Conservation (phyloP, 1,140 invertebrate genomes). For the Sinella curviseta region DNA sequence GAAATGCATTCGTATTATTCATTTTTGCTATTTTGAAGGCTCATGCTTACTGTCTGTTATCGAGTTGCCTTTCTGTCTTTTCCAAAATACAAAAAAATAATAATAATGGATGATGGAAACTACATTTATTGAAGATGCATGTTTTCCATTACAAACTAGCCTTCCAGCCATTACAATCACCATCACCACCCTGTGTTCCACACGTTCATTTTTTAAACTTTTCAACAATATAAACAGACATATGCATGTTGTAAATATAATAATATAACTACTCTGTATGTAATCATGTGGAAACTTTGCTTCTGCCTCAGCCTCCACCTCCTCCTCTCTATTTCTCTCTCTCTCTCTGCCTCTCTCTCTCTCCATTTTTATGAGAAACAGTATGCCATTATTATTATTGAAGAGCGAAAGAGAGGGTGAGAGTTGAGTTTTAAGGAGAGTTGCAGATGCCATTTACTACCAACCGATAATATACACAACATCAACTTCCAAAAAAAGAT, state of each 20-base stretch:
- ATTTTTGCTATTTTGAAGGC: background rate
- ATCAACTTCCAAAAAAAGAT: background rate
- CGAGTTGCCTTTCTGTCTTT: background rate
- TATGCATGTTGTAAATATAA: no score
- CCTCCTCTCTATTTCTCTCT: background rate
- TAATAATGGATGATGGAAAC: no score
- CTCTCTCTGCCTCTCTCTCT: background rate
- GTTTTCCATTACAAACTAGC: background rate
- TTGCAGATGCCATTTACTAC: background rate
- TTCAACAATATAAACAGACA: background rate
- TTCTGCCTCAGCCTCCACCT: no score
- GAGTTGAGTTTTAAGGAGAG: background rate
- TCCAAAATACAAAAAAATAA: background rate
- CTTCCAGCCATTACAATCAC: background rate
- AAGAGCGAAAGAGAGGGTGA: conserved; percentile 2
- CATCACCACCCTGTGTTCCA: no score
- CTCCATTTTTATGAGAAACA: background rate
- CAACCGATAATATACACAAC: background rate
- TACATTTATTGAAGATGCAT: no score
- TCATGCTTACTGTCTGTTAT: background rate
- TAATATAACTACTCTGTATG: background rate
- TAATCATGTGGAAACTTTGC: conserved; percentile 4
- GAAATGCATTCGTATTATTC: no score
- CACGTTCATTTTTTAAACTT: background rate
- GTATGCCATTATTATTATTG: background rate